These are phyloP conservation scores for Whitmania pigra DNA, from an alignment of 1,140 invertebrate species.

Conservation along the genomic window DNA sequence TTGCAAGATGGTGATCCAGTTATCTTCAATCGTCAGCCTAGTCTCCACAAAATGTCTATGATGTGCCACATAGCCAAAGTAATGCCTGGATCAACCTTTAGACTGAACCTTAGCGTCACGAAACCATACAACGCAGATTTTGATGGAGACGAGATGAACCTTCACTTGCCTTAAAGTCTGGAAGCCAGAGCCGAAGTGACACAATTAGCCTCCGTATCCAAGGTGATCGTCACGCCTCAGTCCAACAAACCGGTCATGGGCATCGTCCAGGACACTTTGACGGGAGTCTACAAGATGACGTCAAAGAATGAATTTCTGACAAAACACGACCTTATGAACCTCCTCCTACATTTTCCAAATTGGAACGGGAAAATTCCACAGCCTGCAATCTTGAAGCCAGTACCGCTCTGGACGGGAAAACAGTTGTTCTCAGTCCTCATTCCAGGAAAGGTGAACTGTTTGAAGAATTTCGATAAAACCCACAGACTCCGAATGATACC, in stretches of 20 bases:
- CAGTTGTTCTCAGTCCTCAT: constrained; percentile 97
- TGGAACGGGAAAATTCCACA: constrained; percentile 99
- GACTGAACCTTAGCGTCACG: constrained; percentile 87
- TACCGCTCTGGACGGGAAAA: constrained; percentile 93
- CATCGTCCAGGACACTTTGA: constrained; percentile 97
- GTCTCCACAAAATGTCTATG: constrained; percentile 99
- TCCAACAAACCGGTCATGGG: constrained; percentile 75
- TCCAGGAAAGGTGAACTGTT: constrained; percentile 94
- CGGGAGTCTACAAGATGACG: constrained; percentile 98
- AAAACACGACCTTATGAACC: constrained; percentile 81
- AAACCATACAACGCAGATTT: constrained; percentile 99
- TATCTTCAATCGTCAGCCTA: constrained; percentile 98
- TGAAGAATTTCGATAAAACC: constrained; percentile 95
- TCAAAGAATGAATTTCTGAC: constrained; percentile 93
- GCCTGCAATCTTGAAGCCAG: constrained; percentile 93
- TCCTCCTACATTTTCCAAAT: constrained; percentile 93
- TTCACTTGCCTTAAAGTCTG: constrained; percentile 97
- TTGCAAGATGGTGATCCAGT: constrained; percentile 94
- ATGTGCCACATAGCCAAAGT: constrained; percentile 98
- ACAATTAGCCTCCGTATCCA: constrained; percentile 88
- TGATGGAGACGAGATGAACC: constrained; percentile 99
- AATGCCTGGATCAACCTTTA: constrained; percentile 92
- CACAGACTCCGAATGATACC: constrained; percentile 98
- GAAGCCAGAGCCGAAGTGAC: constrained; percentile 96
- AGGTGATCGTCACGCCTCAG: constrained; percentile 86